These are phyloP conservation scores for Acrobasis consociella DNA, from an alignment of 2,888 invertebrate species.

Conservation along the genomic window DNA sequence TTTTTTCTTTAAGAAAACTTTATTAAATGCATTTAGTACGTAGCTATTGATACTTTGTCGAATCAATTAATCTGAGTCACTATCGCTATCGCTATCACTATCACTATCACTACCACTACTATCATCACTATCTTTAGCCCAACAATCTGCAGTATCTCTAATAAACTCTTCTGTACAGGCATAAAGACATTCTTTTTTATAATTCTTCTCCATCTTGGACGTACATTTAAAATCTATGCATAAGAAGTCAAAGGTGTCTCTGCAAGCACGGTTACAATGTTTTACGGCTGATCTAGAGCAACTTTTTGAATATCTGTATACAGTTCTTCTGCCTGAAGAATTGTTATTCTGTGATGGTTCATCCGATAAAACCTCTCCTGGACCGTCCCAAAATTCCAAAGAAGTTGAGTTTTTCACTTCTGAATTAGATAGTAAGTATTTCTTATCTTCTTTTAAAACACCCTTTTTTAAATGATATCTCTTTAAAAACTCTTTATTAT, in stretches of 20 bases:
- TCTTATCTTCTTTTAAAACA: no score
- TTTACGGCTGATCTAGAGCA: not conserved
- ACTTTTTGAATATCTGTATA: not conserved
- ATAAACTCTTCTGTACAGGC: slow-evolving; percentile 7
- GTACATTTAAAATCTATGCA: slow-evolving; percentile 8
- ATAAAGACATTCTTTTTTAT: slow-evolving; percentile 5
- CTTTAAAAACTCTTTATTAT: not conserved
- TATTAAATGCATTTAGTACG: no score
- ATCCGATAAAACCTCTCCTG: no score
- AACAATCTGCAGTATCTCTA: not conserved
- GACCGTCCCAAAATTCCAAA: no score
- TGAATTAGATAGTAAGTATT: no score
- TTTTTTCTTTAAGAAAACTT: no score
- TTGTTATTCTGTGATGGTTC: not conserved
- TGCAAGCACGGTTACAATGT: slow-evolving; percentile 5
- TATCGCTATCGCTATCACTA: no score
- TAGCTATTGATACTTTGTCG: no score
- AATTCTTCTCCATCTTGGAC: not conserved
- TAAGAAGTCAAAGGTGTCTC: not conserved
- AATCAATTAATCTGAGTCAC: no score
- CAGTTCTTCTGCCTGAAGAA: not conserved
- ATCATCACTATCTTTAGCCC: no score
- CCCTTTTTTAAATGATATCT: not conserved
- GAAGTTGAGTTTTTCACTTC: no score
- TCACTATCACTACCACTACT: no score